A percentile compares a stretch with the other conserved stretches of the same genome.
Evolutionary conservation across 2,797 vertebrate species (phyloP).

Genomic region (Lagocephalus sceleratus): DNA sequence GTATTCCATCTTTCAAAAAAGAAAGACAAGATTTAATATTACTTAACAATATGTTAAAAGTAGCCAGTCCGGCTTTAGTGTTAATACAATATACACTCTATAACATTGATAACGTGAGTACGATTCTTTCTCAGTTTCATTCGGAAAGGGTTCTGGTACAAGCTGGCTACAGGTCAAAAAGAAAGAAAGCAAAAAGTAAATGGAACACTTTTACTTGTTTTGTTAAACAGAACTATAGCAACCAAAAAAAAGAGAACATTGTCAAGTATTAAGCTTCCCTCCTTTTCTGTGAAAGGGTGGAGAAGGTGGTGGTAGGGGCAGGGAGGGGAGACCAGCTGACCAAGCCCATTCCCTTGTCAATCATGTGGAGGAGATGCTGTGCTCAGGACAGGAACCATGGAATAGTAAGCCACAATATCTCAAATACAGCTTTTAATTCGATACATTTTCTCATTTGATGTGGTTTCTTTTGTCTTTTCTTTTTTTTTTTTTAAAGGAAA

Average conservation of each 20-base stretch:
- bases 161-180: conserved; percentile 94
- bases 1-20: conserved; percentile 99
- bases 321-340: conserved; percentile 75
- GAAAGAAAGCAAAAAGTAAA: conserved; percentile 82
- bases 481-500: conserved; percentile 64
- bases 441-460: conserved; percentile 54
- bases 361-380: conserved; percentile 76
- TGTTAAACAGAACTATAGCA: conserved; percentile 81
- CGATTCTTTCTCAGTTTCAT: conserved; percentile 85
- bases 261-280: conserved; percentile 83
- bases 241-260: conserved; percentile 62
- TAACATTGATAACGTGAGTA: conserved; percentile 96
- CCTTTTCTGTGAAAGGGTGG: conserved; percentile 65
- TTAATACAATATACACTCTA: conserved; percentile 99
- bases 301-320: conserved; percentile 28
- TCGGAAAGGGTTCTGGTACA: conserved; percentile 94
- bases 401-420: conserved; percentile 83
- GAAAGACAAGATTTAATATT: conserved; percentile 99
- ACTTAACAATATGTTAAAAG: conserved; percentile 99
- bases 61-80: conserved; percentile 99
- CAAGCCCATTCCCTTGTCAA: conserved; percentile 81
- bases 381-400: conserved; percentile 80
- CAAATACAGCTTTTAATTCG: conserved; percentile 78
- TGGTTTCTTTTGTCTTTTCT: conserved; percentile 55
- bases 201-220: conserved; percentile 89